Percentiles rank a stretch among this genome's conserved stretches.
These are phyloP conservation scores for Mythimna lalbum DNA, from an alignment of 2,888 invertebrate genomes.

Conservation along the genomic window DNA sequence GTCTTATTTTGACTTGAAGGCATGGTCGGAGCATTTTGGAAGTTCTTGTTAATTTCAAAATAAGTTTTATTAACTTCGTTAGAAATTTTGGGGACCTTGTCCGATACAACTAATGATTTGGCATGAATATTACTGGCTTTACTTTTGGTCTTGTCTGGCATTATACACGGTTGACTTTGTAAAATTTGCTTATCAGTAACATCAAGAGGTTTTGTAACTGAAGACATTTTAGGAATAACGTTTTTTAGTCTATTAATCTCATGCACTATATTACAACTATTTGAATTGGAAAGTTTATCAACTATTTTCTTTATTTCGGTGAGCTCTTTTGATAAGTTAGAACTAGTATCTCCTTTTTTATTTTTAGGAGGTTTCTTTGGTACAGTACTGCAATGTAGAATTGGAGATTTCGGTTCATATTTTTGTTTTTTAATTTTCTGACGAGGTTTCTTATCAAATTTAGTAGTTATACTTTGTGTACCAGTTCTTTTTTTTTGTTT, in stretches of 20 bases:
- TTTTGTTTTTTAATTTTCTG: slow-evolving; percentile 23
- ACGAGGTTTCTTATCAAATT: slow-evolving; percentile 13
- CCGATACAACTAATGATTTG: not conserved
- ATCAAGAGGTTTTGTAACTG: not conserved
- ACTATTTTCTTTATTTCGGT: slow-evolving; percentile 16
- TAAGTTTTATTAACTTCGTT: slow-evolving; percentile 3
- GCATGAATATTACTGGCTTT: not conserved
- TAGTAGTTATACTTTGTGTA: slow-evolving; percentile 14
- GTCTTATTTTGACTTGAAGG: slow-evolving; percentile 12
- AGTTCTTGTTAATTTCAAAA: slow-evolving; percentile 7
- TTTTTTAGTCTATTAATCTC: slow-evolving; percentile 5
- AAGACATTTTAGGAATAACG: slow-evolving; percentile 6
- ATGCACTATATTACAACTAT: not conserved
- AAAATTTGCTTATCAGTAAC: slow-evolving; percentile 2
- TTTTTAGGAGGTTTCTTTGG: slow-evolving; percentile 36
- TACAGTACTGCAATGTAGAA: slow-evolving; percentile 41
- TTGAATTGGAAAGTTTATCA: slow-evolving; percentile 17
- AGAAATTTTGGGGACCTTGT: slow-evolving; percentile 8
- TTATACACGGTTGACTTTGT: not conserved
- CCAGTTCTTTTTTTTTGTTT: not conserved
- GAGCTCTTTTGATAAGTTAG: not conserved
- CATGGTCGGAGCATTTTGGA: not conserved
- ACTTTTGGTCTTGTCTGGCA: not conserved
- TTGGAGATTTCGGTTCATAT: slow-evolving; percentile 48
- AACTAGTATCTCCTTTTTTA: slow-evolving; percentile 5